A percentile compares a stretch with the other conserved stretches of the same genome.
Evolutionary conservation across 1,140 invertebrate species (phyloP).

Genomic region (Eurosta solidaginis): DNA sequence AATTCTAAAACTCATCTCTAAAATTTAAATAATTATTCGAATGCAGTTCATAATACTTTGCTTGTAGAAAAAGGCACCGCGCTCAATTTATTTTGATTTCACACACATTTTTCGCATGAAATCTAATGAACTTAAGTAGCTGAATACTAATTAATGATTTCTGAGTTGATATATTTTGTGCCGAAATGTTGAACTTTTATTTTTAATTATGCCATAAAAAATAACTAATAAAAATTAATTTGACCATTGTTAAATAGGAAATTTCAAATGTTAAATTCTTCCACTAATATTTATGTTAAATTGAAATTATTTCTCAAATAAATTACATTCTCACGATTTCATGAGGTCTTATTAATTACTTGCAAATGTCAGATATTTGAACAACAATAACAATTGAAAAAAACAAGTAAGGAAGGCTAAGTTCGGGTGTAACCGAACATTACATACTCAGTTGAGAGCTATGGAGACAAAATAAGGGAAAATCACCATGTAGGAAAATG

Average conservation of each 20-base stretch:
- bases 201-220: not conserved
- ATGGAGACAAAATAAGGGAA: no score
- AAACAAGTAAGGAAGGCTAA: no score
- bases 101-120: no score
- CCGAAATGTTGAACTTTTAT: not conserved
- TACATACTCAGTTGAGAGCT: no score
- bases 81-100: no score
- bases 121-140: no score
- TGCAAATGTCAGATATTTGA: not conserved
- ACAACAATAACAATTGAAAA: not conserved
- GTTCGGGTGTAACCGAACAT: no score
- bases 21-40: no score
- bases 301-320: not conserved
- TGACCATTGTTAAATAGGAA: not conserved
- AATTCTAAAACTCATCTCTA: no score
- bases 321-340: conserved; percentile 12
- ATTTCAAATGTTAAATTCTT: not conserved
- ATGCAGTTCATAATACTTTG: no score
- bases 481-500: no score
- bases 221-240: not conserved
- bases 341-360: not conserved
- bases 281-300: not conserved
- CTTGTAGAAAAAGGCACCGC: no score
- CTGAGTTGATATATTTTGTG: not conserved
- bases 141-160: not conserved